A percentile compares a stretch with the other conserved stretches of the same genome.
phyloP scores from a whole-genome alignment of 2,888 invertebrate species.

The Eristalis tenax region DNA sequence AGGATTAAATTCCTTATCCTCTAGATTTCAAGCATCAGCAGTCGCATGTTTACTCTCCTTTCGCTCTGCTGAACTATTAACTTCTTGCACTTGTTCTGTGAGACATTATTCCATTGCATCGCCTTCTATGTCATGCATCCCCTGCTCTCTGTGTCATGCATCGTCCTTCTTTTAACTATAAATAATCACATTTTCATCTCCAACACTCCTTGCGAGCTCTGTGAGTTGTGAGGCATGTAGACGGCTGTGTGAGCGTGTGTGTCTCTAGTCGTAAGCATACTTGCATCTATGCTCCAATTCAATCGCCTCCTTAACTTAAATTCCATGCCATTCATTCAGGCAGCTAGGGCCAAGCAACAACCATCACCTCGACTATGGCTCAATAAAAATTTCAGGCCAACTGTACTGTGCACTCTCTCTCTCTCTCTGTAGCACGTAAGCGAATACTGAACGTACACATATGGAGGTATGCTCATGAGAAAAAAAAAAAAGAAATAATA shows the following conservation, averaged over 20 bases:
- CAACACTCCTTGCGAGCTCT: slow-evolving; percentile 42
- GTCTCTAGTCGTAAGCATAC: slow-evolving; percentile 54
- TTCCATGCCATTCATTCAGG: slow-evolving; percentile 30
- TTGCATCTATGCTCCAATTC: slow-evolving; percentile 61
- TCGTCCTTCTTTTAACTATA: slow-evolving; percentile 26
- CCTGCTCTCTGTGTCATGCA: not conserved
- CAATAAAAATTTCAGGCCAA: slow-evolving; percentile 70
- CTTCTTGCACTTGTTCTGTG: not conserved
- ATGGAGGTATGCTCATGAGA: not conserved
- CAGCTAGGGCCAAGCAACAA: slow-evolving; percentile 38
- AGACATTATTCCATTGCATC: slow-evolving; percentile 1
- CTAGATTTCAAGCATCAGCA: not conserved
- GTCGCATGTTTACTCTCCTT: not conserved
- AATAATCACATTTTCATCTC: slow-evolving; percentile 64
- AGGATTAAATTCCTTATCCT: not conserved
- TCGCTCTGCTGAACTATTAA: not conserved
- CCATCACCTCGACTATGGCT: slow-evolving; percentile 30
- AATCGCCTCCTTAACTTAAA: slow-evolving; percentile 69
- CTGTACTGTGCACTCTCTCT: slow-evolving; percentile 59
- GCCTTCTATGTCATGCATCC: not conserved
- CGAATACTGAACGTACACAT: slow-evolving; percentile 3
- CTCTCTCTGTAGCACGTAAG: slow-evolving; percentile 36
- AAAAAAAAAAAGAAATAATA: slow-evolving; percentile 31
- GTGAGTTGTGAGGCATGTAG: slow-evolving; percentile 16
- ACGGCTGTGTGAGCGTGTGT: slow-evolving; percentile 4